Percentiles rank a stretch among this genome's conserved stretches.
Evolutionary conservation across 2,113 vertebrate species (phyloP).

Genomic region (Dolichallabes microphthalmus): DNA sequence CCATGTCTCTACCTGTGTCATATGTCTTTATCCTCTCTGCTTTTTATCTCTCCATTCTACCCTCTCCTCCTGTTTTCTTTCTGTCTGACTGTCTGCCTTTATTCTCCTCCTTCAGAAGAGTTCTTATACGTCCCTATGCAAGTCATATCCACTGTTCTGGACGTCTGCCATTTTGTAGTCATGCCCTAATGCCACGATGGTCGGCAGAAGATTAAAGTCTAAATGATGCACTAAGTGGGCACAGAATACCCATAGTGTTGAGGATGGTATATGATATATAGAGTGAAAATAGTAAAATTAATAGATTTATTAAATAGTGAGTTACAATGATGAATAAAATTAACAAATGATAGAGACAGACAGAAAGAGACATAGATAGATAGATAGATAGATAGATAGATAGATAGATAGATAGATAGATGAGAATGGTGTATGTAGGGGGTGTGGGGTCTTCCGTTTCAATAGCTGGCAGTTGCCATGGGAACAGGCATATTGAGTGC

Average conservation of each 20-base stretch:
- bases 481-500: slow-evolving; percentile 73
- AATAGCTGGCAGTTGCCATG: slow-evolving; percentile 73
- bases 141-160: not conserved
- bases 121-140: not conserved
- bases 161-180: not conserved
- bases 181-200: not conserved
- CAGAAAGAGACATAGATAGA: not conserved
- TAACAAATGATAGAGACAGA: not conserved
- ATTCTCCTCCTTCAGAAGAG: not conserved
- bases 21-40: not conserved
- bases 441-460: slow-evolving; percentile 62
- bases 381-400: slow-evolving; percentile 47
- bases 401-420: slow-evolving; percentile 14
- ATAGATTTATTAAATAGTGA: not conserved
- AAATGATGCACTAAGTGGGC: not conserved
- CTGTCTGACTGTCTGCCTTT: not conserved
- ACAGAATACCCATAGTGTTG: not conserved
- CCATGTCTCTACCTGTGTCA: not conserved
- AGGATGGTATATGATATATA: not conserved
- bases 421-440: slow-evolving; percentile 4
- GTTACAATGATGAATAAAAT: not conserved
- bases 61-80: not conserved
- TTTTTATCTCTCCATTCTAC: not conserved
- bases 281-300: not conserved
- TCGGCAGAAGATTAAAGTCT: not conserved